A percentile compares a stretch with the other conserved stretches of the same genome.
Evolutionary conservation across 2,888 invertebrate species (phyloP).

Genomic region (Steromphala cineraria): DNA sequence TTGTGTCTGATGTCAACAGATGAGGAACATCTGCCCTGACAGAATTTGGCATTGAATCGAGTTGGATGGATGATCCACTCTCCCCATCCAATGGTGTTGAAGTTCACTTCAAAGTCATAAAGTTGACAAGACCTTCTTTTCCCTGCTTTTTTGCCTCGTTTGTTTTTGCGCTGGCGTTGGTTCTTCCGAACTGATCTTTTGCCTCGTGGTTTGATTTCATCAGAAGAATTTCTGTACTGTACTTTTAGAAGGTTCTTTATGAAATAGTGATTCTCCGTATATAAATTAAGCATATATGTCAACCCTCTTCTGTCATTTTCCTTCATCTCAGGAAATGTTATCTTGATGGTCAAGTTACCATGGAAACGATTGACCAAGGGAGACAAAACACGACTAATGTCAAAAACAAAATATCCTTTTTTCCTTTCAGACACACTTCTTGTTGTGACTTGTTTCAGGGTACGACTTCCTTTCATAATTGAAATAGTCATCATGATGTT

Average conservation of each 20-base stretch:
- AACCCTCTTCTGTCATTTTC: too few relatives aligned
- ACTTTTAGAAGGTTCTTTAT: too few relatives aligned
- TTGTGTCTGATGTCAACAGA: slow-evolving; percentile 57
- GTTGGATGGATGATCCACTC: slow-evolving; percentile 72
- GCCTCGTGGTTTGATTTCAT: neutral
- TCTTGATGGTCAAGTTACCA: slow-evolving; percentile 50
- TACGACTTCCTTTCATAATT: too few relatives aligned
- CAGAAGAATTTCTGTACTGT: too few relatives aligned
- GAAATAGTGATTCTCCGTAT: too few relatives aligned
- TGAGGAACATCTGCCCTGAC: slow-evolving; percentile 67
- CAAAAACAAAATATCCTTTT: slow-evolving; percentile 42
- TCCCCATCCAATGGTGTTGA: slow-evolving; percentile 71
- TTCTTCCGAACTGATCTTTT: neutral
- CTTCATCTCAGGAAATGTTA: neutral
- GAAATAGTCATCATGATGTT: too few relatives aligned
- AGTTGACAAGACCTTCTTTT: slow-evolving; percentile 52
- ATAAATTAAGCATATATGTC: too few relatives aligned
- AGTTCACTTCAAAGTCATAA: slow-evolving; percentile 68
- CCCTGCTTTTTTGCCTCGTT: slow-evolving; percentile 38
- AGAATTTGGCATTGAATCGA: slow-evolving; percentile 67
- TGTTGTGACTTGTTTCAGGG: too few relatives aligned
- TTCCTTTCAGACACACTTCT: neutral
- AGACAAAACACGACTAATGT: slow-evolving; percentile 42
- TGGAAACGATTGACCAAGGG: slow-evolving; percentile 50
- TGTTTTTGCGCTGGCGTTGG: slow-evolving; percentile 27